These are phyloP conservation scores for Camponotus pennsylvanicus DNA, from an alignment of 1,140 invertebrate species.

Conservation along the genomic window DNA sequence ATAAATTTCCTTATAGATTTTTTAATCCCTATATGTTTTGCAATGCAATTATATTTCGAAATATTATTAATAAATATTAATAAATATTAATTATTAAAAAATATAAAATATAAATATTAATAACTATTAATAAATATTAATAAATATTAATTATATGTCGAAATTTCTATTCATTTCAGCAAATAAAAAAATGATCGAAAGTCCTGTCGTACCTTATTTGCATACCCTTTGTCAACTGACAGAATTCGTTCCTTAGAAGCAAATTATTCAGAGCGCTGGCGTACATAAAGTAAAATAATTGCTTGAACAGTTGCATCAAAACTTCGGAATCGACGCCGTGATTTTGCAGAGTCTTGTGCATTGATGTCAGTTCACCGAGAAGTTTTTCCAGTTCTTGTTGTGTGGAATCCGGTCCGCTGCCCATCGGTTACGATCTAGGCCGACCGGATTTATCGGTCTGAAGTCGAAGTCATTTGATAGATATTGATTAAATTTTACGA, in stretches of 20 bases:
- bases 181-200: background rate
- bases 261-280: slow-evolving; percentile 97
- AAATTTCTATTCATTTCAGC: background rate
- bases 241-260: slow-evolving; percentile 97
- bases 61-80: too few species aligned
- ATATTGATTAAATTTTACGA: background rate
- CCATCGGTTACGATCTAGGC: slow-evolving; percentile 78
- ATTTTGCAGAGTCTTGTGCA: slow-evolving; percentile 89
- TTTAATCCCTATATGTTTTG: background rate
- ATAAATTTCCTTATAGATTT: background rate
- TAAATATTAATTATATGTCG: background rate
- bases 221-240: slow-evolving; percentile 99
- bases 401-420: slow-evolving; percentile 79
- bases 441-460: slow-evolving; percentile 82
- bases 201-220: slow-evolving; percentile 91
- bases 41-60: background rate
- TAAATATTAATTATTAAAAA: too few species aligned
- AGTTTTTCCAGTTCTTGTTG: slow-evolving; percentile 85
- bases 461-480: slow-evolving; percentile 91
- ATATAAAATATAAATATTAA: too few species aligned
- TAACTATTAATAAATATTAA: too few species aligned
- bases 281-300: slow-evolving; percentile 97
- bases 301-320: slow-evolving; percentile 93
- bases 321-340: slow-evolving; percentile 93
- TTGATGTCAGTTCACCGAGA: slow-evolving; percentile 87